These are phyloP conservation scores for Seriola rivoliana DNA, from an alignment of 2,113 vertebrate genomes.

Conservation along the genomic window DNA sequence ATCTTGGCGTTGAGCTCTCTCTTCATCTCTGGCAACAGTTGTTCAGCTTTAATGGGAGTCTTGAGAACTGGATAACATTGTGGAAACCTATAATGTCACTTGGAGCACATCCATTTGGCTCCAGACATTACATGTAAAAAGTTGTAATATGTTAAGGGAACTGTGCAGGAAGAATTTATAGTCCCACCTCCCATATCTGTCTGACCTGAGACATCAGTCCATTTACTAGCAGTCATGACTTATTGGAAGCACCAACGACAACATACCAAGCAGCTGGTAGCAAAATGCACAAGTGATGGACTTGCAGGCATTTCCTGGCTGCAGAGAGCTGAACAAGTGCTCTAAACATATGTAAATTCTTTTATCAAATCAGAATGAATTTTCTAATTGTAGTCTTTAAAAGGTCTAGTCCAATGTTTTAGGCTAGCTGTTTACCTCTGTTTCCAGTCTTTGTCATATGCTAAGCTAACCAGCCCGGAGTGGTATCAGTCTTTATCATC, in stretches of 20 bases:
- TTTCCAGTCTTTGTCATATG: neutral
- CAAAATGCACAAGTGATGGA: neutral
- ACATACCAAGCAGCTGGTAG: neutral
- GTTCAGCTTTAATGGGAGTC: conserved; percentile 52
- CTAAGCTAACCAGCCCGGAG: neutral
- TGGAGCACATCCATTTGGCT: conserved; percentile 56
- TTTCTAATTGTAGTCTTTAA: neutral
- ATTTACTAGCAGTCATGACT: neutral
- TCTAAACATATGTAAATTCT: neutral
- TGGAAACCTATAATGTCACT: conserved; percentile 62
- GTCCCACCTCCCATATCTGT: neutral
- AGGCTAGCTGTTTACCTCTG: neutral
- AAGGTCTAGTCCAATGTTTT: neutral
- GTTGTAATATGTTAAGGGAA: conserved; percentile 31
- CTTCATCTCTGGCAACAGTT: conserved; percentile 50
- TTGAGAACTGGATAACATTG: conserved; percentile 56
- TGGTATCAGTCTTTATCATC: too few species aligned
- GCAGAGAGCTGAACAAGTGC: neutral
- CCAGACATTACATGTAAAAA: conserved; percentile 27
- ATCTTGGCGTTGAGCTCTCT: conserved; percentile 42
- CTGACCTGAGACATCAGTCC: neutral
- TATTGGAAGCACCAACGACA: neutral
- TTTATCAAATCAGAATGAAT: neutral
- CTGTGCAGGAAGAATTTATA: conserved; percentile 10
- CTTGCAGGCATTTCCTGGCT: neutral